These are phyloP conservation scores for Apodemia zela DNA, from an alignment of 2,888 invertebrate species.

Conservation along the genomic window DNA sequence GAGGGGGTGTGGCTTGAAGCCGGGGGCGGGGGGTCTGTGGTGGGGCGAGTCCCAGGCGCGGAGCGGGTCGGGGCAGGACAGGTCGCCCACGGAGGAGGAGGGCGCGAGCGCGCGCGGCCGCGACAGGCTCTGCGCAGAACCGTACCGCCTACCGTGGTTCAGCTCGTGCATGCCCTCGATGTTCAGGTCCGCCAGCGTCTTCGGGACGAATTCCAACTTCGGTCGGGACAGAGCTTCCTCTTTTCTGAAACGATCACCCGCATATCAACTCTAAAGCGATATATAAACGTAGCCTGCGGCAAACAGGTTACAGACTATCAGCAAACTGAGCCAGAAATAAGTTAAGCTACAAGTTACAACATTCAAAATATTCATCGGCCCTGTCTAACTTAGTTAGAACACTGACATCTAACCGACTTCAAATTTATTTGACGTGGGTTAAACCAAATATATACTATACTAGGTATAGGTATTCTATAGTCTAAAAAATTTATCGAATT, in stretches of 20 bases:
- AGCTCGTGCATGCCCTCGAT: slow-evolving; percentile 88
- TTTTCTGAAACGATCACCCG: slow-evolving; percentile 81
- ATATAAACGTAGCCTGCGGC: no score
- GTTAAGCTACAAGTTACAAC: no score
- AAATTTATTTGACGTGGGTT: no score
- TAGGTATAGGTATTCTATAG: no score
- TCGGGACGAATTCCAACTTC: slow-evolving; percentile 94
- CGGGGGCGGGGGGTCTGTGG: slow-evolving; percentile 50
- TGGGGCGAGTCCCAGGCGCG: slow-evolving; percentile 49
- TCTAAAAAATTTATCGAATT: no score
- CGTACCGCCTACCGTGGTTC: slow-evolving; percentile 83
- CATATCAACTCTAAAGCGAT: no score
- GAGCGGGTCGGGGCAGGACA: slow-evolving; percentile 39
- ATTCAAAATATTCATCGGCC: no score
- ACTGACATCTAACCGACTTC: no score
- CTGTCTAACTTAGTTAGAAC: no score
- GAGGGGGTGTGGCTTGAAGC: slow-evolving; percentile 31
- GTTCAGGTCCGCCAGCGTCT: slow-evolving; percentile 92
- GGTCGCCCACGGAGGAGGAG: slow-evolving; percentile 68
- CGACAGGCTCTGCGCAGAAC: slow-evolving; percentile 73
- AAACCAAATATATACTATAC: no score
- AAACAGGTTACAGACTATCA: no score
- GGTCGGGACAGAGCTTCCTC: slow-evolving; percentile 94
- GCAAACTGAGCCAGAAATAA: no score
- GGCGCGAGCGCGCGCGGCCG: slow-evolving; percentile 55